Evolutionary conservation across 2,113 vertebrate genomes (phyloP).

Genomic region (Macquaria australasica): DNA sequence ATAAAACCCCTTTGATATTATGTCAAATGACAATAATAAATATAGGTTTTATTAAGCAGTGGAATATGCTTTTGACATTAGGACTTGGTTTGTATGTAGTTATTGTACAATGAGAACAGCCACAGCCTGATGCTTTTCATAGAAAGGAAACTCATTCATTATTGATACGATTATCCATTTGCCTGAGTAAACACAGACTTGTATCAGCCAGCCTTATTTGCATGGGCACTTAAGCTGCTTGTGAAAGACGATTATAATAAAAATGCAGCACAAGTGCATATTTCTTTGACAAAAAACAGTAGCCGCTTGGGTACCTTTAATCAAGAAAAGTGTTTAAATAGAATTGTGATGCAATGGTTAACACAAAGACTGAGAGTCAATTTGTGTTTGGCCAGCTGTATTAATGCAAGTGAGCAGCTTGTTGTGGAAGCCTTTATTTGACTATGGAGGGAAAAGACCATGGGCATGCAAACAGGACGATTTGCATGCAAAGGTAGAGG

Average conservation of each 20-base stretch:
- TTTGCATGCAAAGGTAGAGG: conserved; percentile 74
- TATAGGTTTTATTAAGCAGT: not conserved
- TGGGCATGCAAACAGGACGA: conserved; percentile 74
- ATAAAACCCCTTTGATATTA: not conserved
- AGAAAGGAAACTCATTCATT: conserved; percentile 55
- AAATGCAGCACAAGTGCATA: conserved; percentile 9
- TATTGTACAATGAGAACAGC: conserved; percentile 22
- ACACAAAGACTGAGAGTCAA: conserved; percentile 34
- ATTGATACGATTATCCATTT: conserved; percentile 67
- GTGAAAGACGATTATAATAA: conserved; percentile 50
- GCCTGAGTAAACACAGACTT: conserved; percentile 60
- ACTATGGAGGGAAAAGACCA: conserved; percentile 62
- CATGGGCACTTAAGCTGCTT: conserved; percentile 48
- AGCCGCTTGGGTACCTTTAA: not conserved
- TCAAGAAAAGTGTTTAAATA: not conserved
- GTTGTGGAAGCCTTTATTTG: conserved; percentile 73
- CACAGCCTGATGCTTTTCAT: conserved; percentile 25
- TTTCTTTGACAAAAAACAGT: conserved; percentile 23
- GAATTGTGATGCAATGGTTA: conserved; percentile 16
- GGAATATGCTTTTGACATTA: not conserved
- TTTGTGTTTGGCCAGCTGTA: conserved; percentile 55
- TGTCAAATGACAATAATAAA: conserved; percentile 13
- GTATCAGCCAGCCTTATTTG: conserved; percentile 63
- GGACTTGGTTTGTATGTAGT: not conserved
- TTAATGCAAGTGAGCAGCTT: conserved; percentile 48